These are phyloP conservation scores for Apogon hyalosoma DNA, from an alignment of 2,797 vertebrate genomes.

Conservation along the genomic window DNA sequence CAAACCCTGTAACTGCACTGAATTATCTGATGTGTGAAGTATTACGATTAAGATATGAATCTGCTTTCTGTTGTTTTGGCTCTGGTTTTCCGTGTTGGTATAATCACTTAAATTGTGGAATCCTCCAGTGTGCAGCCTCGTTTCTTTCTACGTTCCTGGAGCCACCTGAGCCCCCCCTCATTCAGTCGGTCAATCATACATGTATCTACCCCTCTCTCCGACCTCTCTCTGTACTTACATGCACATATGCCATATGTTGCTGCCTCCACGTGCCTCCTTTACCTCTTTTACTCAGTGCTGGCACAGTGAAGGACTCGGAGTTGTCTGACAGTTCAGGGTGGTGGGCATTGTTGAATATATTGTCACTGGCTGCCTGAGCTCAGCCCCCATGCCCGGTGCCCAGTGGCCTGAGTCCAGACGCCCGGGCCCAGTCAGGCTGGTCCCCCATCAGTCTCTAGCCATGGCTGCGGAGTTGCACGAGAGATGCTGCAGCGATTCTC, in stretches of 20 bases:
- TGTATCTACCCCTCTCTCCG: neutral
- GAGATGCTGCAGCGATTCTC: conserved; percentile 82
- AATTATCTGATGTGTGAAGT: too few relatives aligned
- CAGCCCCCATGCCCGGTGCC: conserved; percentile 41
- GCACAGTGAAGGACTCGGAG: conserved; percentile 22
- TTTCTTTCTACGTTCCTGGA: conserved; percentile 42
- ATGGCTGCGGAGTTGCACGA: conserved; percentile 68
- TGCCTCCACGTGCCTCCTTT: neutral
- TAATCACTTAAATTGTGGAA: too few relatives aligned
- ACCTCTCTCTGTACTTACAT: conserved; percentile 13
- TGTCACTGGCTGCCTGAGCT: conserved; percentile 39
- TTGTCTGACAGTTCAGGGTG: conserved; percentile 44
- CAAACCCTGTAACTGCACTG: too few relatives aligned
- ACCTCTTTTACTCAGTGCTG: conserved; percentile 29
- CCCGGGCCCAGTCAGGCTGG: conserved; percentile 66
- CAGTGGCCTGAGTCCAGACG: conserved; percentile 57
- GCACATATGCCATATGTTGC: conserved; percentile 47
- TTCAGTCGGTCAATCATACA: conserved; percentile 53
- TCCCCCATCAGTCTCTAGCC: conserved; percentile 61
- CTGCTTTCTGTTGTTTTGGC: too few relatives aligned
- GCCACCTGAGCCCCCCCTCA: conserved; percentile 61
- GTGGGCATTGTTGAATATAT: conserved; percentile 39
- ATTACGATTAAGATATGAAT: too few relatives aligned
- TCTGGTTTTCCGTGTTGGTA: too few relatives aligned
- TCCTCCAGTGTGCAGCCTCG: neutral